Evolutionary conservation across 2,888 invertebrate genomes (phyloP), one percentile per base, ranked within the genome.

Genomic region (Linnaemya tessellans): DNA sequence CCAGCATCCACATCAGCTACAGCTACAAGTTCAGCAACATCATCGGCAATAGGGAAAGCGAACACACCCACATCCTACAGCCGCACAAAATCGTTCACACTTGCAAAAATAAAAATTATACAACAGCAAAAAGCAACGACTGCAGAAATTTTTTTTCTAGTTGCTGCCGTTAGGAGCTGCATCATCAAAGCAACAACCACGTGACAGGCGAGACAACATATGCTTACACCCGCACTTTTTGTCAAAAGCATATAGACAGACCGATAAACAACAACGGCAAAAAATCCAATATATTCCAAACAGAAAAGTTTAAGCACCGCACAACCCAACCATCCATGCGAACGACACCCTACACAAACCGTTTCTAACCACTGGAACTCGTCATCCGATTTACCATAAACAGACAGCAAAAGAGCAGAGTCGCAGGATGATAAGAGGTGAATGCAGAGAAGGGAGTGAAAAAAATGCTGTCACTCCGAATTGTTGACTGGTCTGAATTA

Each of bases 201-300:
- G 85, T 85, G 85, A 85, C 85, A 85, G 82, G 71, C 85, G 82
- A 85, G 82, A 82, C 85, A 85, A 85, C 85, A 82, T 85, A 82
- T 85, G 85, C 85, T 85, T 85, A 82, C 82, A 79, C 79, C 85
- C 82, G 82, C 82, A 82, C 71, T 75, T 71, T 75, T 65, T 46
- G 30, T 30, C 41, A 81, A 62, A 35, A 51, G 20, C 43, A 64
- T 25, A 65, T 9, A 64, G n/a, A 64, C 11, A 60, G 18, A 18
- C 18, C 15, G 18, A 38, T 11, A 54, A 51, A 43, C 51, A 65
- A 56, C 41, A 58, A 67, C 18, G 51, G 58, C 18, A 54, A 65
- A 64, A 51, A 70, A 77, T 64, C 65, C 78, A 79, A 62, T 68
- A 80, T 65, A 74, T 68, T 54, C 11, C 54, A 75, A 56, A 30